Base-by-base conservation (phyloP, 2,888 invertebrate genomes). In the Brachyptera risi region DNA sequence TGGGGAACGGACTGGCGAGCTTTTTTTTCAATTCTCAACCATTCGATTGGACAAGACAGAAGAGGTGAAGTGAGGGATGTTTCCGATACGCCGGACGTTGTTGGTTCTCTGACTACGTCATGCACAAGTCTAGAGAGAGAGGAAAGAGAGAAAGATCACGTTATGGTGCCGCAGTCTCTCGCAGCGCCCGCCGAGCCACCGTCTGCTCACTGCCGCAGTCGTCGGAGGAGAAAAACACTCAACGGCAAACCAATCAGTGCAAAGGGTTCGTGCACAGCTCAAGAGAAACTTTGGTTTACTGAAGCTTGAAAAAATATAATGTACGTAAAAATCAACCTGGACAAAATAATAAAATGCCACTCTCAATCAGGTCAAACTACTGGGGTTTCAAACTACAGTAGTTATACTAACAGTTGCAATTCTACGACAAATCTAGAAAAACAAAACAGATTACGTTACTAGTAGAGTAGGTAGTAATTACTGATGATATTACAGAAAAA, bases 211-310 rank as follows among this genome's bases (percentile, higher is more conserved):
- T n/a, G n/a, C n/a, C n/a, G n/a, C n/a, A n/a, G n/a, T n/a, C n/a
- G n/a, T n/a, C n/a, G 13, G 51, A 51, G 31, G 15, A 31, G 15
- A 11, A 31, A 54, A 35, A 54, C 54, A 54, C 19, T 37, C 31
- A 37, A 35, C 21, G 23, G 37, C 23, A 54, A n/a, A 35, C 54
- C 19, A 54, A 37, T 54, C 35, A 54, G 54, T 54, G 54, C 54
- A 37, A 27, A 59, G 59, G 59, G 62, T 47, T 47, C 62, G 62
- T 62, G 62, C 62, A 62, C 54, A 62, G 61, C 31, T 51, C 27
- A 19, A 42, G 24, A 47, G 21, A n/a, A 47, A 47, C 47, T 17
- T 21, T 21, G 24, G 19, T 24, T 47, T 47, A 47, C 47, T 23
- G 23, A 47, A 47, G 47, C 47, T 23, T 24, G 3, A 47, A 23